Base-by-base conservation (phyloP, 1,140 invertebrate species). In the Tachypleus tridentatus region DNA sequence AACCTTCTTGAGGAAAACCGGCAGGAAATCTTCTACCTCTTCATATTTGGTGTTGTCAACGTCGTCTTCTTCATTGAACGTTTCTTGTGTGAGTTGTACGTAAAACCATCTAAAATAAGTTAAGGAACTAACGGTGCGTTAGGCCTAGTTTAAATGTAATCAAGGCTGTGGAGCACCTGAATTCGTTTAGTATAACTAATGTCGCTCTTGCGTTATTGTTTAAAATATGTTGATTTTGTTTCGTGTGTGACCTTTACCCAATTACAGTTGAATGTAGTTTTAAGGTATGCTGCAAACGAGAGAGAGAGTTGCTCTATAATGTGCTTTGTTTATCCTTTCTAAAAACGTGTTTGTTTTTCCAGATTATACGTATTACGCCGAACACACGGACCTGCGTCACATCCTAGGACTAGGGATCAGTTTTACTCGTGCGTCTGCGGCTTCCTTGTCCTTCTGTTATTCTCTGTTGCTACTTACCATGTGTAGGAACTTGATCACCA, bases 381-480 rank as follows among this genome's bases (percentile, higher is more conserved):
- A 99, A 75, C 94, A 98, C 76, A 91, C 91, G 56, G 97, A 98
- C 76, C 78, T 98, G 62, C 80, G 97, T 5, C 93, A 97, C 72
- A 93, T 99, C 56, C 98, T 98, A 93, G 95, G 96, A 6, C 92
- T 96, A 11, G 95, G 97, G 2, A 98, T 99, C 59, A 93, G 95
- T 47, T 91, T 99, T 68, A 98, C 97, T 0, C 80, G 97, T 76
- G 97, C 95, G 51, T 96, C 95, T 0, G 95, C 95, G 0, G 94
- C 94, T 1, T 92, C 92, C 0, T 77, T 99, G 9, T 97, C 93
- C 1, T 98, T 99, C 76, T 95, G 92, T 73, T 98, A 97, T 78
- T 92, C 89, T 70, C 79, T 99, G 0, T 79, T 99, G 0, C 79
- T 99, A 51, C 76, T 99, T 9, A 98, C 96, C 8, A 98, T 99